Evolutionary conservation across 2,113 vertebrate species (phyloP).

Genomic region (Otolemur garnettii): DNA sequence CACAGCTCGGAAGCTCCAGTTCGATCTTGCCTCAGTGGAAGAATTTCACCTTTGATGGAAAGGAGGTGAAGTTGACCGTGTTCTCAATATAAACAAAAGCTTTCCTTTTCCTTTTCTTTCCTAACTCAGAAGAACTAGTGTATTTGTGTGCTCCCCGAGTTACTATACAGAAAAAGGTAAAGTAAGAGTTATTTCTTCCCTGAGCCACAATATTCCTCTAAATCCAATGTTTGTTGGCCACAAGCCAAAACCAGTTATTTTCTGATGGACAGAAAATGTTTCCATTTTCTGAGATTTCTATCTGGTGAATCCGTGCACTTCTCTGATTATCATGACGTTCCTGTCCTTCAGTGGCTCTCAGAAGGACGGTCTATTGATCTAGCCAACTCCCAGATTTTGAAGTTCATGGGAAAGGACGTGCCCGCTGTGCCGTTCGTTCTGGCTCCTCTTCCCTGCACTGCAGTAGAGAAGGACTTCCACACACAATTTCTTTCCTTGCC

Average conservation of each 20-base stretch:
- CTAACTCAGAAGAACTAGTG: not conserved
- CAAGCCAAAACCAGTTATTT: slow-evolving; percentile 58
- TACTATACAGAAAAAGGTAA: slow-evolving; percentile 32
- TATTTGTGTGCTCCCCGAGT: not conserved
- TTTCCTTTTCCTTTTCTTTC: not conserved
- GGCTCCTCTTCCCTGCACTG: not conserved
- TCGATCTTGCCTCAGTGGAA: not conserved
- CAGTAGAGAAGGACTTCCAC: no score
- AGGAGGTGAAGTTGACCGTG: not conserved
- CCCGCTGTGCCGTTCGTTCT: not conserved
- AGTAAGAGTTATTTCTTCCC: slow-evolving; percentile 25
- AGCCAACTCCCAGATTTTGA: slow-evolving; percentile 24
- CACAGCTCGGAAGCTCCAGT: not conserved
- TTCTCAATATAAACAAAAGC: slow-evolving; percentile 11
- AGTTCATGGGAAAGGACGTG: not conserved
- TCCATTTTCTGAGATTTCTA: slow-evolving; percentile 24
- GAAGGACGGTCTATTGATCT: slow-evolving; percentile 60
- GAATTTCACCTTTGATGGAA: not conserved
- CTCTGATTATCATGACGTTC: not conserved
- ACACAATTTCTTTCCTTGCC: not conserved
- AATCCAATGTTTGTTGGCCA: slow-evolving; percentile 45
- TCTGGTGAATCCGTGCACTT: not conserved
- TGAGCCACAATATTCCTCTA: slow-evolving; percentile 10
- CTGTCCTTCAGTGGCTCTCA: slow-evolving; percentile 51
- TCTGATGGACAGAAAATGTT: slow-evolving; percentile 49